Evolutionary conservation across 1,140 invertebrate genomes (phyloP), one percentile per base, ranked within the genome.

Genomic region (Kradibia gibbosae): DNA sequence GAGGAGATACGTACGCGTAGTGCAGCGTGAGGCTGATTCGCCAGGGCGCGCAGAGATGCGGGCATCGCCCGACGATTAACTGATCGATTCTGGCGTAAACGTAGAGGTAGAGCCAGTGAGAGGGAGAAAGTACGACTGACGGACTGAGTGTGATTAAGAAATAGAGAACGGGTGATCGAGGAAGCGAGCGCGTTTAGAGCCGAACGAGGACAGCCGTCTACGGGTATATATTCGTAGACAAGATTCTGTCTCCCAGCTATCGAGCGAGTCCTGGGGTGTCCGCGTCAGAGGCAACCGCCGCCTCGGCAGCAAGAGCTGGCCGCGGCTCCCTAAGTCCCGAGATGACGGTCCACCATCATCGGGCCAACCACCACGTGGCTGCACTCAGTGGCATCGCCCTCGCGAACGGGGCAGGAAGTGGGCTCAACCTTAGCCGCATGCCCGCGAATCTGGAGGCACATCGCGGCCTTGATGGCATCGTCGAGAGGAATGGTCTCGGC

Each of bases 331-430:
- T 85, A 83, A 90, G 88, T 85, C 88, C 88, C 83, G 85, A 87
- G 87, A 91, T 91, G 91, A 91, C 90, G 88, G 90, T 91, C 88
- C 91, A 91, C 85, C 91, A 91, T 80, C 90, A 85, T 39, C 84
- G 84, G 0, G 81, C 90, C 83, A 90, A 89, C 84, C 91, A 90
- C 87, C 90, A 91, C 87, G 88, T 90, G 88, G 88, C 88, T 78
- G 90, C 90, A 76, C 86, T 89, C 60, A 91, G 88, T 86, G 90
- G 90, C 85, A 89, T 90, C 72, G 83, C 89, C 57, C 88, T 89
- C 79, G 82, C 86, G 82, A 72, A 80, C 65, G 90, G 88, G 85
- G 90, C 88, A 84, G 88, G 89, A 67, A 89, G 57, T 48, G 80
- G 80, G 25, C 76, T 91, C 4, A 91, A 91, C 57, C 85, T 91